A percentile compares a stretch with the other conserved stretches of the same genome.
These are phyloP conservation scores for Nomada fucata DNA, from an alignment of 2,888 invertebrate genomes.

Conservation along the genomic window DNA sequence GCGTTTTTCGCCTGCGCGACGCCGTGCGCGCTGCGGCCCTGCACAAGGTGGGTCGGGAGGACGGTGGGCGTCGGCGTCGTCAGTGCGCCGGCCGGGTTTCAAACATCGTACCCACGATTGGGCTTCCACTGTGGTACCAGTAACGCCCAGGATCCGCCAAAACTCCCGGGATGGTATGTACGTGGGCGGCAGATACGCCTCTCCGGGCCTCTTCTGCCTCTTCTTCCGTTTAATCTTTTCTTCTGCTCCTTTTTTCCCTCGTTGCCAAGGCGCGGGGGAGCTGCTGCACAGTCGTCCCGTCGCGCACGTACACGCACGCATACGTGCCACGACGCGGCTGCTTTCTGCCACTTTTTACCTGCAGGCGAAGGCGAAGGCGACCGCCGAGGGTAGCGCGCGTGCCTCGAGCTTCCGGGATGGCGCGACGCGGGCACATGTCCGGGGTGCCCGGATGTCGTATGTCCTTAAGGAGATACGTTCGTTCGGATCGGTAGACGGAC, in stretches of 20 bases:
- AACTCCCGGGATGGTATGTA: slow-evolving; percentile 77
- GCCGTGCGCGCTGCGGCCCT: slow-evolving; percentile 76
- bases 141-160: slow-evolving; percentile 82
- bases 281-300: slow-evolving; percentile 38
- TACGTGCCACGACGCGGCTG: slow-evolving; percentile 36
- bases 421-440: slow-evolving; percentile 30
- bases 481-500: no score
- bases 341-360: slow-evolving; percentile 43
- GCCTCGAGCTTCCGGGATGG: neutral
- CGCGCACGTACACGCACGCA: slow-evolving; percentile 16
- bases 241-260: slow-evolving; percentile 55
- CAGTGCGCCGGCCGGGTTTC: slow-evolving; percentile 80
- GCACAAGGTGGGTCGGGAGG: slow-evolving; percentile 73
- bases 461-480: no score
- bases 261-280: slow-evolving; percentile 60
- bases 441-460: no score
- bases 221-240: slow-evolving; percentile 67
- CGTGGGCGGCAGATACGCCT: slow-evolving; percentile 83
- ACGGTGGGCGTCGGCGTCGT: slow-evolving; percentile 81
- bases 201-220: slow-evolving; percentile 71
- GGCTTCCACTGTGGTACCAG: slow-evolving; percentile 80
- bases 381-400: neutral
- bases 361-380: neutral
- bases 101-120: slow-evolving; percentile 81
- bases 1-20: slow-evolving; percentile 83